Percentiles rank a stretch among this genome's conserved stretches.
Evolutionary conservation across 2,888 invertebrate genomes (phyloP).

Genomic region (Pterostichus madidus): DNA sequence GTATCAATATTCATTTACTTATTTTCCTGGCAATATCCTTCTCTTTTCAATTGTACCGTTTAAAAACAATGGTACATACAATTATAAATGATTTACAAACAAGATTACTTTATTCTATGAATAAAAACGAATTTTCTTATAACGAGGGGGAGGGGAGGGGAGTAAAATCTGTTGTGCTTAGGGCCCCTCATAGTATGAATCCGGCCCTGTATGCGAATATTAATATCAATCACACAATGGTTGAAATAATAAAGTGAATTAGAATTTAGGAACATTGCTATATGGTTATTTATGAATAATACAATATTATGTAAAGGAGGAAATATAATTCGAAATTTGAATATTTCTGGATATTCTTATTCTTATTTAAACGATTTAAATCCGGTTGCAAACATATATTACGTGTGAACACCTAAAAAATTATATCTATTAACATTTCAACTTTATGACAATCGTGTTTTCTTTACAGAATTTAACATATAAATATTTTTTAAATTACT

Average conservation of each 20-base stretch:
- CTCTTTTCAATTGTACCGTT: too few species aligned
- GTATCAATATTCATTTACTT: too few species aligned
- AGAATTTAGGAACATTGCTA: not conserved
- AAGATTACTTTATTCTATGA: too few species aligned
- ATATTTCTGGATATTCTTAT: conserved; percentile 22
- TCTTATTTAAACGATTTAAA: conserved; percentile 28
- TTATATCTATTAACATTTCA: conserved; percentile 56
- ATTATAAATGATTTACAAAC: too few species aligned
- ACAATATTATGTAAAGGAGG: conserved; percentile 1
- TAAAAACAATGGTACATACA: too few species aligned
- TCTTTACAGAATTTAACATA: conserved; percentile 51
- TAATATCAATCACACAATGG: too few species aligned
- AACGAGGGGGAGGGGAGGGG: too few species aligned
- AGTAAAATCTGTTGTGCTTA: too few species aligned
- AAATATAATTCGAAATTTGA: conserved; percentile 21
- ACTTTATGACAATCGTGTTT: conserved; percentile 50
- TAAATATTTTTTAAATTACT: conserved; percentile 39
- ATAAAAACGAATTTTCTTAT: too few species aligned
- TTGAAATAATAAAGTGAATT: not conserved
- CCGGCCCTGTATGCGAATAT: too few species aligned
- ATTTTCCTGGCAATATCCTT: too few species aligned
- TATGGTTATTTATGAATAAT: conserved; percentile 30
- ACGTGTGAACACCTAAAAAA: conserved; percentile 47
- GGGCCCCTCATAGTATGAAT: too few species aligned
- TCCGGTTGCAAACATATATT: conserved; percentile 55